phyloP scores from a whole-genome alignment of 2,888 invertebrate species.

The Cataglyphis altisquamis region DNA sequence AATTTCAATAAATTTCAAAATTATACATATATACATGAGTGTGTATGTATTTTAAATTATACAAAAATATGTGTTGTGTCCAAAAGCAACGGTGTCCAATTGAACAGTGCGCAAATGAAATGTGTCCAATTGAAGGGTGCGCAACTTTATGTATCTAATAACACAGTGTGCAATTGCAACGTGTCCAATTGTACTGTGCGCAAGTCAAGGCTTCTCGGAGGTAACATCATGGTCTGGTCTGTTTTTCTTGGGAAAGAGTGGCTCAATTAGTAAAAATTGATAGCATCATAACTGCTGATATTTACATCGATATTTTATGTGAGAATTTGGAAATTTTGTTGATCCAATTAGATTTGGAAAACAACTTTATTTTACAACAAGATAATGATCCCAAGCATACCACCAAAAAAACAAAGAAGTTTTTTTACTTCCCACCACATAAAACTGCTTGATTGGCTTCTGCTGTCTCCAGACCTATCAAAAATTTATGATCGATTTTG shows the following conservation, averaged over 20 bases:
- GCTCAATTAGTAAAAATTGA: constrained; percentile 29
- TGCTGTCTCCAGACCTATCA: not conserved
- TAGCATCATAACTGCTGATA: not conserved
- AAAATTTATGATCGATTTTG: not conserved
- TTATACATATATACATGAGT: too few relatives aligned
- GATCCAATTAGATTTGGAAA: not conserved
- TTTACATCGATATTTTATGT: constrained; percentile 44
- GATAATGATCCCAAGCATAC: not conserved
- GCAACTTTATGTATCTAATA: too few relatives aligned
- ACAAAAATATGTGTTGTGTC: too few relatives aligned
- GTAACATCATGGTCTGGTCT: too few relatives aligned
- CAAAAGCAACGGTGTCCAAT: too few relatives aligned
- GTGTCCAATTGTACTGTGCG: too few relatives aligned
- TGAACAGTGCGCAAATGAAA: too few relatives aligned
- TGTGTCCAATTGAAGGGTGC: too few relatives aligned
- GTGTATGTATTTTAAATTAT: too few relatives aligned
- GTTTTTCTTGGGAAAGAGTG: not conserved
- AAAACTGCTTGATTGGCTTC: not conserved
- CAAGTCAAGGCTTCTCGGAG: too few relatives aligned
- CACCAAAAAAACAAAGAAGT: not conserved
- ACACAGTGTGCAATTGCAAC: too few relatives aligned
- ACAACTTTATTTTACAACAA: not conserved
- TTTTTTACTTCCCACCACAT: not conserved
- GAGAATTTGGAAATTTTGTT: not conserved
- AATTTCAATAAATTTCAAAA: too few relatives aligned